Base-by-base conservation (phyloP, 2,113 vertebrate species). In the Penelope pileata region DNA sequence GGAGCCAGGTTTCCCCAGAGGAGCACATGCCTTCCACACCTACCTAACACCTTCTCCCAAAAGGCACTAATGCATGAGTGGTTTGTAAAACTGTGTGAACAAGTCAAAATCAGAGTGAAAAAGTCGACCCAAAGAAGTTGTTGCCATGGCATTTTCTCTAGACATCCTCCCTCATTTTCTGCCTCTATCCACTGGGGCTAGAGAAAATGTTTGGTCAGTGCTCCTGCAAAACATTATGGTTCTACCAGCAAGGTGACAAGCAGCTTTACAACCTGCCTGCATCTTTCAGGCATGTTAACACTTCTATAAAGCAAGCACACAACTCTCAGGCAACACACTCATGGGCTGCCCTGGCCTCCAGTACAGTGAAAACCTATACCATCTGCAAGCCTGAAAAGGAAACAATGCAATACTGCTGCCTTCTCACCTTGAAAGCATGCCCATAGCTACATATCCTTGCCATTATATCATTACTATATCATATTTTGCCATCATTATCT, bases 281-380 rank as follows among this genome's bases (percentile, higher is more conserved):
- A 94, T 94, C 96, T 94, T 83, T 88, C 83, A 91, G 88, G 92
- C 96, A 86, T 94, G 96, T 96, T 96, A 86, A 96, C 95, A 94
- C 95, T 84, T 83, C 96, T 54, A 94, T 96, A 96, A 96, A 96
- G 90, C 48, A 66, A 68, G 85, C 10, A 4, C 75, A 73, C 66
- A 24, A 32, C 93, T 90, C 53, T 6, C 83, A 43, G 69, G 63
- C 73, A 95, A 84, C 63, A 27, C 3, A 42, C 83, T 94, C 80
- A 24, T 43, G 90, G 86, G 67, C 90, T 90, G 90, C 72, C 67
- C 82, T 79, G 72, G 90, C 90, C 93, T 83, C 96, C 96, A 85
- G 83, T 51, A 10, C 23, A 4, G n/a, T 72, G 66, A 94, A 96
- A 96, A 96, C 81, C 34, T 6, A 96, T 95, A 96, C 91, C 93